A percentile compares a stretch with the other conserved stretches of the same genome.
These are phyloP conservation scores for Calephelis nemesis DNA, from an alignment of 1,140 invertebrate species.

Conservation along the genomic window DNA sequence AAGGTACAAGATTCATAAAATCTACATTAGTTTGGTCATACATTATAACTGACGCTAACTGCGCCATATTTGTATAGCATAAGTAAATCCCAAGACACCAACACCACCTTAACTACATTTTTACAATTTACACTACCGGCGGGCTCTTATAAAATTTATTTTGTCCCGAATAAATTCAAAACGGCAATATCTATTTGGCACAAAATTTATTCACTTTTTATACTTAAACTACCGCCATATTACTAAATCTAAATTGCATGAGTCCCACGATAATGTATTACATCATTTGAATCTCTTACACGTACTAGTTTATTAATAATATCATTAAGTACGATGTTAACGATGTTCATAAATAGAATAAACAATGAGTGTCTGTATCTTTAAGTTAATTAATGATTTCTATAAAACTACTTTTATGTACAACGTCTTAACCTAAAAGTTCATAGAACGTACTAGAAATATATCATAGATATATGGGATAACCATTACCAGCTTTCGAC, in stretches of 20 bases:
- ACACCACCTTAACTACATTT: conserved; percentile 31
- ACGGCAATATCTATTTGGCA: conserved; percentile 67
- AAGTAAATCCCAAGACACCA: conserved; percentile 34
- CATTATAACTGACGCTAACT: conserved; percentile 61
- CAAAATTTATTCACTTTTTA: conserved; percentile 54
- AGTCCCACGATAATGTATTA: conserved; percentile 38
- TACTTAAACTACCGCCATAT: conserved; percentile 36
- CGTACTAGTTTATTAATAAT: conserved; percentile 23
- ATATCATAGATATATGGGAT: conserved; percentile 98
- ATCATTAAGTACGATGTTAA: conserved; percentile 24
- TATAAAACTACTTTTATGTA: conserved; percentile 45
- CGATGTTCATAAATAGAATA: conserved; percentile 8
- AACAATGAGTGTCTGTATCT: neutral
- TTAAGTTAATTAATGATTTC: neutral
- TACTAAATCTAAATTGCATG: conserved; percentile 47
- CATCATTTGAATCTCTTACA: conserved; percentile 15
- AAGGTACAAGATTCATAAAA: conserved; percentile 52
- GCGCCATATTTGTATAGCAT: conserved; percentile 38
- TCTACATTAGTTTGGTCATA: conserved; percentile 74
- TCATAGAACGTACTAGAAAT: conserved; percentile 96
- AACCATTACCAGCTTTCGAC: conserved; percentile 86
- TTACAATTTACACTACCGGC: conserved; percentile 50
- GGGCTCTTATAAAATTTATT: conserved; percentile 54
- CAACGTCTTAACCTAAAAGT: conserved; percentile 78
- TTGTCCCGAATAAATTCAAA: conserved; percentile 70